These are phyloP conservation scores for Megathymus violae DNA, from an alignment of 1,140 invertebrate genomes.

Conservation along the genomic window DNA sequence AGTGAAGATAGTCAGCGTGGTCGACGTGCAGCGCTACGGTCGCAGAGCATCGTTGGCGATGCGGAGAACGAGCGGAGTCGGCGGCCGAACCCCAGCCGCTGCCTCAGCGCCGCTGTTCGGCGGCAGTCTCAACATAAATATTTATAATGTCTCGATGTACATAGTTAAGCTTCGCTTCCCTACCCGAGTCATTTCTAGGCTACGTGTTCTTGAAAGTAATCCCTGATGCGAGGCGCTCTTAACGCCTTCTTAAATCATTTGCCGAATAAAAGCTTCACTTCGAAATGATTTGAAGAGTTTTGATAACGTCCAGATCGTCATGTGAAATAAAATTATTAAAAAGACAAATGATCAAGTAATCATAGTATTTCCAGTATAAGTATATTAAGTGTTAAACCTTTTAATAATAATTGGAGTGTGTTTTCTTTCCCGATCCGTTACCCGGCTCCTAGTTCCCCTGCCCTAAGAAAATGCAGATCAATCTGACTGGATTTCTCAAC, in stretches of 20 bases:
- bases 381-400: conserved; percentile 10
- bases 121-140: conserved; percentile 43
- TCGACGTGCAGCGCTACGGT: conserved; percentile 39
- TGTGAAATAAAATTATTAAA: no score
- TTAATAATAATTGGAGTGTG: conserved; percentile 49
- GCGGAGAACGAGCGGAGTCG: conserved; percentile 37
- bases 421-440: conserved; percentile 79
- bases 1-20: conserved; percentile 39
- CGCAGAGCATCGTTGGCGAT: conserved; percentile 21
- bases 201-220: neutral
- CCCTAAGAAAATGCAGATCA: conserved; percentile 99
- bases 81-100: conserved; percentile 34
- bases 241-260: conserved; percentile 44
- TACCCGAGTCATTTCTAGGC: conserved; percentile 73
- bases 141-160: conserved; percentile 46
- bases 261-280: conserved; percentile 14
- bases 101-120: conserved; percentile 31
- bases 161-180: conserved; percentile 59
- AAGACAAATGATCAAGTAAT: no score
- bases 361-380: no score
- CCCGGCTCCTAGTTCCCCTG: conserved; percentile 91
- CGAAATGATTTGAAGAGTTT: conserved; percentile 2
- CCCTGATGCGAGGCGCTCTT: conserved; percentile 51
- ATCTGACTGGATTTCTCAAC: conserved; percentile 99
- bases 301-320: no score